Conservation (phyloP, 2,888 invertebrate species). For the Lymantria monacha region DNA sequence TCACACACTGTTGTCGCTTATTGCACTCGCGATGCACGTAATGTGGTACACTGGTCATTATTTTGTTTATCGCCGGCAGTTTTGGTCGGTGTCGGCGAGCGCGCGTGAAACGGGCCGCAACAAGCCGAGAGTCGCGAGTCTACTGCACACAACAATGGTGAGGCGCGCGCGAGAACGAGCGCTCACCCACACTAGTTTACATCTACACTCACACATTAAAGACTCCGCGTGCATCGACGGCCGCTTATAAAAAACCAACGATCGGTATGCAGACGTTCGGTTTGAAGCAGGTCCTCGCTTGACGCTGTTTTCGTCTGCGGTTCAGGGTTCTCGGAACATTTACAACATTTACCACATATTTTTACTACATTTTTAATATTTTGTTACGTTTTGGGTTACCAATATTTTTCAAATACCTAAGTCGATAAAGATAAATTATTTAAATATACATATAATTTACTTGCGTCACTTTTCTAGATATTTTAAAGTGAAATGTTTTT, state of each 20-base stretch:
- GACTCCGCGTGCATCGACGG: slow-evolving; percentile 58
- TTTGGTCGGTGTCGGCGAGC: slow-evolving; percentile 56
- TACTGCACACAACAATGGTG: slow-evolving; percentile 74
- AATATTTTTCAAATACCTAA: neutral
- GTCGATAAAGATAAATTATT: too few relatives aligned
- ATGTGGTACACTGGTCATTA: slow-evolving; percentile 74
- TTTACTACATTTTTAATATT: slow-evolving; percentile 3
- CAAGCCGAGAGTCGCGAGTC: slow-evolving; percentile 65
- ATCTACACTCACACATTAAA: slow-evolving; percentile 51
- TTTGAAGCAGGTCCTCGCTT: slow-evolving; percentile 80
- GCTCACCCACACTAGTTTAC: slow-evolving; percentile 52
- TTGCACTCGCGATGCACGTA: slow-evolving; percentile 77
- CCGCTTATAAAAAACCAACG: slow-evolving; percentile 79
- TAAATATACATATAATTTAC: too few relatives aligned
- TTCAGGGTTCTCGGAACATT: slow-evolving; percentile 64
- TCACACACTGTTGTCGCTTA: slow-evolving; percentile 78
- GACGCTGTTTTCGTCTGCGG: slow-evolving; percentile 82
- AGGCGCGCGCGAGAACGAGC: slow-evolving; percentile 68
- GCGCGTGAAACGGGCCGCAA: slow-evolving; percentile 51
- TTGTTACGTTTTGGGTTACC: neutral
- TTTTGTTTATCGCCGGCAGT: slow-evolving; percentile 77
- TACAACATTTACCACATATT: slow-evolving; percentile 46
- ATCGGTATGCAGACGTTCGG: slow-evolving; percentile 83
- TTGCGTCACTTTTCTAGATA: too few relatives aligned
- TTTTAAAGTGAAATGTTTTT: too few relatives aligned